Evolutionary conservation across 2,888 invertebrate genomes (phyloP), one percentile per base, ranked within the genome.

Genomic region (Hyppa rectilinea): DNA sequence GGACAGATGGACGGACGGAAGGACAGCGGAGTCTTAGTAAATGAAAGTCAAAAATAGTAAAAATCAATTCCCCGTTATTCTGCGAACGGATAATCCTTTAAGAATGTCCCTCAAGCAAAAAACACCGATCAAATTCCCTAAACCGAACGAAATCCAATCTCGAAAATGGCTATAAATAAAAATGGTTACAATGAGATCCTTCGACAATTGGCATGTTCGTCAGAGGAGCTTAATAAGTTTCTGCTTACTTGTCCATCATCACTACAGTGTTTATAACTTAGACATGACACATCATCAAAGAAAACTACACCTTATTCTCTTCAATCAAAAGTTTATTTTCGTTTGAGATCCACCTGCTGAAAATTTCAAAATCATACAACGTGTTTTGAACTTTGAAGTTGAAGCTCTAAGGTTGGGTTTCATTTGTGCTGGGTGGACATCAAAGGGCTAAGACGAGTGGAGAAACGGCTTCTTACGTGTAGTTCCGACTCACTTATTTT

Each of bases 401-500:
- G 0, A 0, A 4, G 0, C 0, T 0, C 17, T 83, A 89, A 78
- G 79, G 85, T 84, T 63, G 58, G 7, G 73, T 84, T 88, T 88
- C 4, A 59, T 3, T 34, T 85, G 81, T 34, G 29, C 56, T 58
- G 61, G 74, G 65, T 55, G 49, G 66, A 89, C 85, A 89, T 92
- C 90, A 91, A 91, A 92, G 90, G 86, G 71, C 73, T 82, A 76
- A 85, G 87, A 88, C 88, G 80, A 90, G 89, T 88, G 87, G 88
- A 89, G 82, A 80, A 85, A 87, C 92, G 74, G 84, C 89, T 93
- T 93, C 92, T 93, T 94, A 89, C 90, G 75, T 87, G 88, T 91
- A 91, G 92, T 92, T 91, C 90, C 89, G 87, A 92, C 89, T 92
- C 92, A 92, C 93, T 94, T 94, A 94, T 93, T 94, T 94, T 93